These are phyloP conservation scores for Crotalus adamanteus DNA, from an alignment of 2,797 vertebrate genomes.

Conservation along the genomic window DNA sequence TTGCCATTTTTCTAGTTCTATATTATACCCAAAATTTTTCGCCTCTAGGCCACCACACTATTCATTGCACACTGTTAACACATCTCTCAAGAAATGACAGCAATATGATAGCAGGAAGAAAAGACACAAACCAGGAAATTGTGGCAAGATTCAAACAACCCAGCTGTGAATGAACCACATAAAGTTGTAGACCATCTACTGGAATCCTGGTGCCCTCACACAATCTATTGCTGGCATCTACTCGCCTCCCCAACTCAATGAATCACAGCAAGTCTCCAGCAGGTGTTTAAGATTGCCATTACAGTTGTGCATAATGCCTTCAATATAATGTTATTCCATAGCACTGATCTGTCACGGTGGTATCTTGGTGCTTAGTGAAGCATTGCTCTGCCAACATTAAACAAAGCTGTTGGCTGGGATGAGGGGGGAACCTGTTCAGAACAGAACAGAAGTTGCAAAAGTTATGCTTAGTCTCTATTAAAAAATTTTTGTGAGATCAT, in stretches of 20 bases:
- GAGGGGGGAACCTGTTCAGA: neutral
- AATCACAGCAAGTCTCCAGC: neutral
- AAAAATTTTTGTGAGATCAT: too few relatives aligned
- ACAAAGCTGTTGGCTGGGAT: neutral
- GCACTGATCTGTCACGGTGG: neutral
- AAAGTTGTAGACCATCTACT: neutral
- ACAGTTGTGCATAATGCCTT: neutral
- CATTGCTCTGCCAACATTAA: neutral
- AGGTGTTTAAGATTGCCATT: neutral
- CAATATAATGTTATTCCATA: neutral
- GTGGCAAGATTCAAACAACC: neutral
- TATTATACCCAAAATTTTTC: neutral
- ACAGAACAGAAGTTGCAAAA: neutral
- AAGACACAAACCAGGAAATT: neutral
- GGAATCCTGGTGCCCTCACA: neutral
- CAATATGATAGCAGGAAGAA: neutral
- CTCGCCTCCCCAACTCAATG: too few relatives aligned
- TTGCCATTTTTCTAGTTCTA: too few relatives aligned
- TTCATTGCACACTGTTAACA: neutral
- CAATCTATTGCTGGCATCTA: neutral
- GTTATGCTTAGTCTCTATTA: neutral
- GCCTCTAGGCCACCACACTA: neutral
- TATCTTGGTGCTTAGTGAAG: neutral
- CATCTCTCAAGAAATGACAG: neutral
- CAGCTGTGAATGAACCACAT: neutral